A percentile compares a stretch with the other conserved stretches of the same genome.
Evolutionary conservation across 2,113 vertebrate genomes (phyloP).

Genomic region (Grammomys dolichurus): DNA sequence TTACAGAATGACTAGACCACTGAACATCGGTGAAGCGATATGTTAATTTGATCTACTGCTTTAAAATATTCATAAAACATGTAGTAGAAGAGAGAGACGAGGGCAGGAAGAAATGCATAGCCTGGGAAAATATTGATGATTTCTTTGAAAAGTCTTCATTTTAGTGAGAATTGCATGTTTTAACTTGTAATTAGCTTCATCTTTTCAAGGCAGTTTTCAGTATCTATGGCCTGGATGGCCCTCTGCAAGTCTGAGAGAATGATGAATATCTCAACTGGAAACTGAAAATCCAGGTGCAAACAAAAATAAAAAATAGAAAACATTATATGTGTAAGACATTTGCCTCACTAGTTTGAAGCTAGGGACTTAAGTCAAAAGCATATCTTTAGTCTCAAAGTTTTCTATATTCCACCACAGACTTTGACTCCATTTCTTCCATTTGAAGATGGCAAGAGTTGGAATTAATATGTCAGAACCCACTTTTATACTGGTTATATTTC

Average conservation of each 20-base stretch:
- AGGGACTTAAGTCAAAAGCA: constrained; percentile 29
- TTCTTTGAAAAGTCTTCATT: constrained; percentile 54
- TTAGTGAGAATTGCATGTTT: constrained; percentile 49
- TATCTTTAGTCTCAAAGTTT: constrained; percentile 58
- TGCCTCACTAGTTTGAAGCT: not conserved
- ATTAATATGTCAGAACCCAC: constrained; percentile 45
- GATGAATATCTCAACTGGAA: constrained; percentile 4
- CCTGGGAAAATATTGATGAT: not conserved
- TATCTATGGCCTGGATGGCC: not conserved
- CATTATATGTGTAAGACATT: constrained; percentile 21
- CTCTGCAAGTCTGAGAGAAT: not conserved
- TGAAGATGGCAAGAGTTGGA: constrained; percentile 25
- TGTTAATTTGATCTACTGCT: constrained; percentile 11
- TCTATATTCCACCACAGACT: not conserved
- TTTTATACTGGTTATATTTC: constrained; percentile 64
- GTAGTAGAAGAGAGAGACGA: not conserved
- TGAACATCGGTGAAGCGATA: not conserved
- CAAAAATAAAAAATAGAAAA: not conserved
- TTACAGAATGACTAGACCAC: not conserved
- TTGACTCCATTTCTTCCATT: not conserved
- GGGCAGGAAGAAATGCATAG: not conserved
- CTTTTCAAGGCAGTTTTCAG: not conserved
- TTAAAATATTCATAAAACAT: constrained; percentile 34
- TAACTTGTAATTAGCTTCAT: not conserved
- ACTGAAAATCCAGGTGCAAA: not conserved